phyloP scores from a whole-genome alignment of 2,888 invertebrate species.

The Synanthedon tipuliformis region DNA sequence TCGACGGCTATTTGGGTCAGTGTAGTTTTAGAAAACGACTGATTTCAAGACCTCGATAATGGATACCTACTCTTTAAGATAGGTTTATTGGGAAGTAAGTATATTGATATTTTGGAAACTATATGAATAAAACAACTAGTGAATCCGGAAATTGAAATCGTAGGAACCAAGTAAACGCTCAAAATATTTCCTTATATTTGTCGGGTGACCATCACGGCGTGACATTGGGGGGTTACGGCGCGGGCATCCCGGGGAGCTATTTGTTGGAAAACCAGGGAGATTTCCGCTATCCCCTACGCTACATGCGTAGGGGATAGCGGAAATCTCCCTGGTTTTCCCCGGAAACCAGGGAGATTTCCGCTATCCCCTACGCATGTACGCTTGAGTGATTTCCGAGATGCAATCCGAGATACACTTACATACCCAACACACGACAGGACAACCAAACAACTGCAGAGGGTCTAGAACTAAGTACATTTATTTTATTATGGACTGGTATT shows the following conservation, averaged over 20 bases:
- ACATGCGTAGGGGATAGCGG: too few species aligned
- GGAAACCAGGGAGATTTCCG: conserved; percentile 44
- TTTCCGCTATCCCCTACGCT: conserved; percentile 27
- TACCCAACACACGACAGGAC: background rate
- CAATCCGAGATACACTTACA: background rate
- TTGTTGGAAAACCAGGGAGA: conserved; percentile 42
- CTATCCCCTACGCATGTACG: conserved; percentile 11
- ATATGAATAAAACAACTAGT: too few species aligned
- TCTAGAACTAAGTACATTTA: too few species aligned
- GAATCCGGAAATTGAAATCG: background rate
- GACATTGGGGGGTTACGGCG: conserved; percentile 15
- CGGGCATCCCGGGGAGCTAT: conserved; percentile 37
- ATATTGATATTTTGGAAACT: too few species aligned
- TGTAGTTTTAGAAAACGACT: conserved; percentile 3
- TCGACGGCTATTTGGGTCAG: conserved; percentile 16
- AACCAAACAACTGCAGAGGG: too few species aligned
- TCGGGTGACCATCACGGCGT: conserved; percentile 18
- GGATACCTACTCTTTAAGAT: too few species aligned
- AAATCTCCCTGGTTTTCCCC: too few species aligned
- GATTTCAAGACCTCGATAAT: background rate
- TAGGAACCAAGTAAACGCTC: background rate
- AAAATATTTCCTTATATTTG: conserved; percentile 1
- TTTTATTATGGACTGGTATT: too few species aligned
- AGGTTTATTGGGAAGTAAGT: background rate
- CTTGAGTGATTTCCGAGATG: conserved; percentile 19